Evolutionary conservation across 1,140 invertebrate species (phyloP).

Genomic region (Caligus rogercresseyi): DNA sequence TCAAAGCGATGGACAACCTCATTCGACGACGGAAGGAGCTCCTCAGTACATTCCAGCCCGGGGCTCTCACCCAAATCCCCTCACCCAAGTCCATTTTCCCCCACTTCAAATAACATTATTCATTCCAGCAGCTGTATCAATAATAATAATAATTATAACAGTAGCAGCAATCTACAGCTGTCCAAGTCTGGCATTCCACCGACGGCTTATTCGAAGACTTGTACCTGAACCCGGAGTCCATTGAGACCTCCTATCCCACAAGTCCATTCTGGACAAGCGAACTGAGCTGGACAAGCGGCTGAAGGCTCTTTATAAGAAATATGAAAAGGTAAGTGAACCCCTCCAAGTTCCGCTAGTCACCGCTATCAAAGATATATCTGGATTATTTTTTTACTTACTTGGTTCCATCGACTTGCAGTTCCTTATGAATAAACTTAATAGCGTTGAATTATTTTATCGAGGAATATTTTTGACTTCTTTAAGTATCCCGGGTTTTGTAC

Average conservation of each 20-base stretch:
- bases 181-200: background rate
- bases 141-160: background rate
- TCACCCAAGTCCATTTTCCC: background rate
- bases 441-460: too few relatives aligned
- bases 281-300: constrained; percentile 69
- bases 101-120: background rate
- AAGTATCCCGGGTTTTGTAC: too few relatives aligned
- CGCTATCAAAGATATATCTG: too few relatives aligned
- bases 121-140: background rate
- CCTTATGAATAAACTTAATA: too few relatives aligned
- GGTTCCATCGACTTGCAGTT: too few relatives aligned
- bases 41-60: background rate
- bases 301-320: constrained; percentile 59
- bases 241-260: constrained; percentile 57
- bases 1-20: background rate
- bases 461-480: too few relatives aligned
- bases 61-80: background rate
- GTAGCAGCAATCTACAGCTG: background rate
- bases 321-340: constrained; percentile 45
- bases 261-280: constrained; percentile 59
- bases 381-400: too few relatives aligned
- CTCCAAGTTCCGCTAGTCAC: too few relatives aligned
- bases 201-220: constrained; percentile 20
- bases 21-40: background rate
- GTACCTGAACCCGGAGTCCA: constrained; percentile 44